Base-by-base conservation (phyloP, 2,888 invertebrate species). In the Noctua janthe region DNA sequence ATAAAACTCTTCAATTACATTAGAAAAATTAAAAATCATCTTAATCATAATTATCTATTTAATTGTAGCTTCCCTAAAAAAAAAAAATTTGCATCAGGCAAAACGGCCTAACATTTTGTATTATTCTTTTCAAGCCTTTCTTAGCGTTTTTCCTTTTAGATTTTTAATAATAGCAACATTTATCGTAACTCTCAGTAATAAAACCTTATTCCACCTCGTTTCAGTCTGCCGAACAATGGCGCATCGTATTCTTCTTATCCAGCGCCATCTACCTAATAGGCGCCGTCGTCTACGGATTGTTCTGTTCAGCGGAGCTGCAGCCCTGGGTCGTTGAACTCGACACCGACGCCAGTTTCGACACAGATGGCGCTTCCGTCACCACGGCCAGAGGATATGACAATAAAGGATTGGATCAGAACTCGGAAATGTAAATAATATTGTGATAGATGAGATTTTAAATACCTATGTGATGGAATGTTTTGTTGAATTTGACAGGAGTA, bases 231-330 rank as follows among this genome's bases (percentile, higher is more conserved):
- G 97, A 97, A 35, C 98, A 99, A 95, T 99, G 99, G 99, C 98
- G 98, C 85, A 96, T 98, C 56, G 98, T 99, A 15, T 99, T 99
- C 95, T 98, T 98, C 95, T 98, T 99, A 90, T 98, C 99, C 0
- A 98, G 98, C 88, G 97, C 97, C 79, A 97, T 99, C 91, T 99
- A 99, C 92, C 95, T 98, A 0, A 87, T 98, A n/a, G 99, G 99
- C 1, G 98, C 98, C 49, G 93, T 98, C 72, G 95, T 99, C n/a
- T 99, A 99, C 94, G 99, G 98, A 78, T 89, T 98, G 1, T 98
- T 98, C 93, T 96, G 96, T 64, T 98, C 99, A 0, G 99, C 98
- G 1, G 98, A 98, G 87, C 95, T 97, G 7, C 99, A 99, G 92
- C 97, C 98, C 1, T 99, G 99, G 99, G 98, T 98, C 6, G 91